A percentile compares a stretch with the other conserved stretches of the same genome.
Conservation (phyloP, 2,888 invertebrate genomes). For the Trichogramma dendrolimi region DNA sequence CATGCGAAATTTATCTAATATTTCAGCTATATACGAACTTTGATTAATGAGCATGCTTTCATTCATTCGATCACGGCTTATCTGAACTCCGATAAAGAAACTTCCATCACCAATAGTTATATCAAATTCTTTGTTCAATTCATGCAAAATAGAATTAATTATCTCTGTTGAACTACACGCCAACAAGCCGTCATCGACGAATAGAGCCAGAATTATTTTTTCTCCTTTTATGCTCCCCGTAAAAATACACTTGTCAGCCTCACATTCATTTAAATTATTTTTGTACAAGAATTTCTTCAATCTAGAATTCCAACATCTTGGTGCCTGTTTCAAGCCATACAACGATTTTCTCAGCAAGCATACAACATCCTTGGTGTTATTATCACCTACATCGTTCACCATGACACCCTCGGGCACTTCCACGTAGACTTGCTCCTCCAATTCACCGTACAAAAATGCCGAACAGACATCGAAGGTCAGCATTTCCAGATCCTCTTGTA, state of each 20-base stretch:
- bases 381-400: too few species aligned
- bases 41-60: not conserved
- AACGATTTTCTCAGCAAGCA: too few species aligned
- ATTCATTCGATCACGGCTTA: not conserved
- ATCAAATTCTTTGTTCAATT: not conserved
- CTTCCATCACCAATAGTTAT: slow-evolving; percentile 7
- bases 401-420: too few species aligned
- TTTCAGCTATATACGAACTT: not conserved
- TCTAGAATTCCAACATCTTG: slow-evolving; percentile 4
- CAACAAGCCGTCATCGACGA: slow-evolving; percentile 12
- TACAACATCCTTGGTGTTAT: too few species aligned
- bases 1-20: slow-evolving; percentile 1
- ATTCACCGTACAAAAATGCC: not conserved
- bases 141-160: not conserved
- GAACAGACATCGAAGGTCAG: not conserved
- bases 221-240: not conserved
- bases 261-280: not conserved
- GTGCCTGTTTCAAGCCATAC: slow-evolving; percentile 2
- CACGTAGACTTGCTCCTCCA: slow-evolving; percentile 1
- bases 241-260: slow-evolving; percentile 4
- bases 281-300: not conserved
- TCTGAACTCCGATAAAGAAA: slow-evolving; percentile 1
- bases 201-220: not conserved
- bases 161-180: not conserved
- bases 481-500: not conserved